Evolutionary conservation across 2,888 invertebrate species (phyloP).

Genomic region (Campaea margaritaria): DNA sequence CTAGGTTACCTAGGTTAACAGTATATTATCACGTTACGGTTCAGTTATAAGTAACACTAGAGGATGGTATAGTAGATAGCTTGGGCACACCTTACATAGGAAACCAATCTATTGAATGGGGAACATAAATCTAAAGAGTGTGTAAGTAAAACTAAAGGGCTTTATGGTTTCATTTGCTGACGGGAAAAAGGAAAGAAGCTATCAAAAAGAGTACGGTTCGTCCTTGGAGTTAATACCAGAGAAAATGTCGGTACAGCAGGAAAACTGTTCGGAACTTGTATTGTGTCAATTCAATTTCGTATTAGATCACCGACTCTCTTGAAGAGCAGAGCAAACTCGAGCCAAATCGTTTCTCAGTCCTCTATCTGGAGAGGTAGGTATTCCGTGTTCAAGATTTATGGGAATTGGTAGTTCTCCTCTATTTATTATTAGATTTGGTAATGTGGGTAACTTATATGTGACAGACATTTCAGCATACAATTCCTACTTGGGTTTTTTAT

Average conservation of each 20-base stretch:
- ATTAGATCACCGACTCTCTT: constrained; percentile 33
- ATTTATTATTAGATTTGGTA: no score
- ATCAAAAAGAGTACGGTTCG: constrained; percentile 13
- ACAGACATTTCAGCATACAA: no score
- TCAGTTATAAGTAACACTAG: no score
- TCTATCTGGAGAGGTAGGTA: not conserved
- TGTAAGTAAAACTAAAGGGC: constrained; percentile 16
- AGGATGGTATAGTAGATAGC: no score
- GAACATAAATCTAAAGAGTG: constrained; percentile 4
- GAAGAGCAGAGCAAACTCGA: constrained; percentile 23
- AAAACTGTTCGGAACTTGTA: constrained; percentile 28
- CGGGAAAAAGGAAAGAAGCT: constrained; percentile 8
- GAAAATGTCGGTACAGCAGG: constrained; percentile 16
- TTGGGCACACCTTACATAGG: not conserved
- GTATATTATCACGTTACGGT: no score
- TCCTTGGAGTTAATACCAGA: constrained; percentile 18
- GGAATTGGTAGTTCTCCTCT: not conserved
- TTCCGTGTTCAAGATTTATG: not conserved
- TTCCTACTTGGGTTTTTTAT: no score
- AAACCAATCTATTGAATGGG: not conserved
- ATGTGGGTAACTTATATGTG: no score
- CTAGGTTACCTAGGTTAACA: no score
- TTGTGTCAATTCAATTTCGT: constrained; percentile 39
- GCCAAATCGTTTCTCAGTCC: constrained; percentile 5
- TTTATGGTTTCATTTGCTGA: constrained; percentile 10